A percentile compares a stretch with the other conserved stretches of the same genome.
These are phyloP conservation scores for Limnephilus auricula DNA, from an alignment of 2,888 invertebrate genomes.

Conservation along the genomic window DNA sequence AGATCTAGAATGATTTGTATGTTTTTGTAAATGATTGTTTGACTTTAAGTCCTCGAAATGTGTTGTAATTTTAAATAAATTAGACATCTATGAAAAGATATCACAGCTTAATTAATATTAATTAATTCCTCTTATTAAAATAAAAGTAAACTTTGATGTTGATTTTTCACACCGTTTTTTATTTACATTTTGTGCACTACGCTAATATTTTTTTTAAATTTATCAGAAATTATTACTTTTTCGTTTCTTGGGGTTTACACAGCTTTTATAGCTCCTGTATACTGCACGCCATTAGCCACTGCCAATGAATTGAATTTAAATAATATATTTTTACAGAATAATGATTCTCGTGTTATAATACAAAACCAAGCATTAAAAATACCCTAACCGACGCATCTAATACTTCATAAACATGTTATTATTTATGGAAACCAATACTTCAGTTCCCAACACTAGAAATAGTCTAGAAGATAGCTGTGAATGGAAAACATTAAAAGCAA, in stretches of 20 bases:
- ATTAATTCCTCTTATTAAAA: too few species aligned
- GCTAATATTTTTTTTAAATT: neutral
- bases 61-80: too few species aligned
- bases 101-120: too few species aligned
- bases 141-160: neutral
- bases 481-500: neutral
- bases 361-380: constrained; percentile 2
- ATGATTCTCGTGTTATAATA: neutral
- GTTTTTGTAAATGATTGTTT: too few species aligned
- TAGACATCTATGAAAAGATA: too few species aligned
- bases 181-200: neutral
- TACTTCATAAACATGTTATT: neutral
- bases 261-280: neutral
- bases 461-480: neutral
- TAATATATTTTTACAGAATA: neutral
- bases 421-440: neutral
- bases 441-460: neutral
- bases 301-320: neutral
- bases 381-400: neutral
- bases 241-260: neutral
- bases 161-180: neutral
- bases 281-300: neutral
- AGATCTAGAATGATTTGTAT: too few species aligned
- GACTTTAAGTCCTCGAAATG: too few species aligned
- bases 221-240: neutral